Evolutionary conservation across 2,113 vertebrate genomes (phyloP).

Genomic region (Piaya cayana): DNA sequence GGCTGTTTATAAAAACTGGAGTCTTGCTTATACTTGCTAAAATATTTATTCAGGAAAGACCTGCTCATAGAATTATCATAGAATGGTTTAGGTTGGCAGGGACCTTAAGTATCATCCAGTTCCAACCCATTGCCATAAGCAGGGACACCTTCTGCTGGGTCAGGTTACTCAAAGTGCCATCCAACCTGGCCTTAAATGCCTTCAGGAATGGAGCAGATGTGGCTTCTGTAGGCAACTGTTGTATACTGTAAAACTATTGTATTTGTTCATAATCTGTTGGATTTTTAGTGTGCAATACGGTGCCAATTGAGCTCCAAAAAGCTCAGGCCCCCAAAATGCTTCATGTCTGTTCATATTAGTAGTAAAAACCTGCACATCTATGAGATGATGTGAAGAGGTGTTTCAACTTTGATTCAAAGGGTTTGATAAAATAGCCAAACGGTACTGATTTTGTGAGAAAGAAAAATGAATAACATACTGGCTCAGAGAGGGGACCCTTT

Average conservation of each 20-base stretch:
- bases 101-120: too few species aligned
- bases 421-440: not conserved
- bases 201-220: too few species aligned
- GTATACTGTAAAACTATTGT: not conserved
- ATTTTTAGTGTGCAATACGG: not conserved
- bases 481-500: not conserved
- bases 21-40: constrained; percentile 34
- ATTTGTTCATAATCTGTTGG: constrained; percentile 6
- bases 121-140: too few species aligned
- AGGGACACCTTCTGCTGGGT: too few species aligned
- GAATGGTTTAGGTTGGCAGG: too few species aligned
- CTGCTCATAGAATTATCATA: not conserved
- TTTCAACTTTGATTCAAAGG: not conserved
- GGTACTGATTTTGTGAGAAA: not conserved
- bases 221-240: too few species aligned
- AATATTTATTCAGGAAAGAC: constrained; percentile 11
- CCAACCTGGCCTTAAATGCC: too few species aligned
- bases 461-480: not conserved
- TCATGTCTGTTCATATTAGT: not conserved
- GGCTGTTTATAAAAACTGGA: constrained; percentile 18
- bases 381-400: not conserved
- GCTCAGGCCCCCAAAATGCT: not conserved
- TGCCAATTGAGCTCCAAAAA: not conserved
- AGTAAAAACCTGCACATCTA: not conserved
- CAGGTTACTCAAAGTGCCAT: too few species aligned